Evolutionary conservation across 2,888 invertebrate species (phyloP).

Genomic region (Epirrita christyi): DNA sequence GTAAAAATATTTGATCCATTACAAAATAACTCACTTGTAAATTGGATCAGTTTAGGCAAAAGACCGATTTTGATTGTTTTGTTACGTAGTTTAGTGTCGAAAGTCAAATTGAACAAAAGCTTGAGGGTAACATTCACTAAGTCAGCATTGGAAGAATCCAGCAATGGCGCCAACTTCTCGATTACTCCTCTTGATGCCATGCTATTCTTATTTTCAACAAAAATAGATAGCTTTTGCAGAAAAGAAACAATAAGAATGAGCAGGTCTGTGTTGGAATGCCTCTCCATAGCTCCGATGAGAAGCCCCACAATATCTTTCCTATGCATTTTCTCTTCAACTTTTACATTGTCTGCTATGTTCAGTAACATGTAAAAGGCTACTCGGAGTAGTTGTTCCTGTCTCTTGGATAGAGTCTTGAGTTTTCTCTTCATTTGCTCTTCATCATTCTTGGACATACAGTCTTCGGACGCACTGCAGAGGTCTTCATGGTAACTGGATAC

Average conservation of each 20-base stretch:
- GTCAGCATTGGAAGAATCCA: constrained; percentile 88
- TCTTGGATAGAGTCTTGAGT: constrained; percentile 92
- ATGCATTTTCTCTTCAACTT: constrained; percentile 98
- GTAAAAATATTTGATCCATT: neutral
- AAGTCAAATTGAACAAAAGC: constrained; percentile 97
- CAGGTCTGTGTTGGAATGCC: constrained; percentile 94
- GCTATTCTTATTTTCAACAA: constrained; percentile 96
- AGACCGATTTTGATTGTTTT: constrained; percentile 96
- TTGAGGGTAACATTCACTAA: constrained; percentile 93
- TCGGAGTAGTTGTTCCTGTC: constrained; percentile 96
- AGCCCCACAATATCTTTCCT: constrained; percentile 96
- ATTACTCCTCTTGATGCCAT: constrained; percentile 93
- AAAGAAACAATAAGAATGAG: constrained; percentile 96
- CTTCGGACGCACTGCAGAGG: constrained; percentile 80
- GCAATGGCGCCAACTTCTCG: constrained; percentile 92
- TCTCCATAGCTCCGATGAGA: constrained; percentile 94
- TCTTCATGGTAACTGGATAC: constrained; percentile 90
- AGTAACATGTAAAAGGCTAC: constrained; percentile 96
- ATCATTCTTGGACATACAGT: constrained; percentile 84
- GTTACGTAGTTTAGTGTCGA: constrained; percentile 93
- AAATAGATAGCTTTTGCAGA: constrained; percentile 97
- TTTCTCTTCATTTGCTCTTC: constrained; percentile 92
- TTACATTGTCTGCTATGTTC: constrained; percentile 97
- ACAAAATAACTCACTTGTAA: constrained; percentile 87
- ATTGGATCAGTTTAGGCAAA: constrained; percentile 94